These are phyloP conservation scores for Syrphus vitripennis DNA, from an alignment of 2,888 invertebrate genomes.

Conservation along the genomic window DNA sequence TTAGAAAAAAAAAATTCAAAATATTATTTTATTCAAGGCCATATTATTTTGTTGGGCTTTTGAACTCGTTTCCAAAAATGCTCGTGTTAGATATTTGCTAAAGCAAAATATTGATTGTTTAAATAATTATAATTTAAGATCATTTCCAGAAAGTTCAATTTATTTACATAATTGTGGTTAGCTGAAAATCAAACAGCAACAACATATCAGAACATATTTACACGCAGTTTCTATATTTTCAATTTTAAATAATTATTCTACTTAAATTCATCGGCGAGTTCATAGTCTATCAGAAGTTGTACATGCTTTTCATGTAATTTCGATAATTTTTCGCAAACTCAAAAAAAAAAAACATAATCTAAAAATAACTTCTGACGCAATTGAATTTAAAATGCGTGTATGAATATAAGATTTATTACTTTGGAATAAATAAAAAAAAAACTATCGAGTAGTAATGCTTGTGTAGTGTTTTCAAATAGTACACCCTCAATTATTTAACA, in stretches of 20 bases:
- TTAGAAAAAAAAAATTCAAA: background rate
- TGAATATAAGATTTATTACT: conserved; percentile 49
- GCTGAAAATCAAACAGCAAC: no score
- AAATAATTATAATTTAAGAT: background rate
- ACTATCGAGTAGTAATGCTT: background rate
- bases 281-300: background rate
- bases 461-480: background rate
- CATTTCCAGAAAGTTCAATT: background rate
- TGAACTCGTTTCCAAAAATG: background rate
- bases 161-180: background rate
- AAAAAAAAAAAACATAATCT: background rate
- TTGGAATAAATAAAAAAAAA: background rate
- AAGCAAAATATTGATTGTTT: background rate
- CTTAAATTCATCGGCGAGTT: background rate
- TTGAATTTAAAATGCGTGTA: conserved; percentile 28
- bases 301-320: conserved; percentile 21
- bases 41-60: background rate
- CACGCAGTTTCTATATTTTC: background rate
- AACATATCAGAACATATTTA: background rate
- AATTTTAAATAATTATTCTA: background rate
- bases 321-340: conserved; percentile 20
- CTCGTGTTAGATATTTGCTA: background rate
- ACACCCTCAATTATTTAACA: conserved; percentile 15
- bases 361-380: conserved; percentile 57
- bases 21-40: background rate